Evolutionary conservation across 1,140 invertebrate species (phyloP), one percentile per base, ranked within the genome.

Genomic region (Heliconius hewitsoni): DNA sequence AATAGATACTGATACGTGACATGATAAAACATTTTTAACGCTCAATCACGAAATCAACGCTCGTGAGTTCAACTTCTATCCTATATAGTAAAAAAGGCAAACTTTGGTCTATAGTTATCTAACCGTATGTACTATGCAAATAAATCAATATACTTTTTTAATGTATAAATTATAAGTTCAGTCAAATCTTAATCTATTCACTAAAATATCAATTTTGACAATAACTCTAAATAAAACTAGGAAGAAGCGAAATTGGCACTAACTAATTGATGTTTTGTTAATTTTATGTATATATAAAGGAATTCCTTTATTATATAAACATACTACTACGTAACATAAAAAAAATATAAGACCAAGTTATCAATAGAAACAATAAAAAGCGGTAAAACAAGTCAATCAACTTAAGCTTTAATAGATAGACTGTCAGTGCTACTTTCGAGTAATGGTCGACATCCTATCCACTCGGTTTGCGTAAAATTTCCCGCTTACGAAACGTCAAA

Each of bases 391-490:
- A 66, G 60, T 66, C 27, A 30, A 66, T 66, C 60, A 66, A 30
- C 23, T 30, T 1, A 16, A 74, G 60, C 27, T 66, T 30, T 30
- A 66, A 74, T 74, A 74, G 30, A 74, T 74, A 74, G 13, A 74
- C 52, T 55, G 42, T 30, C 23, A 74, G 60, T 30, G n/a, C 60
- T 66, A 66, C 60, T 66, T 66, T 76, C 81, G 71, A 76, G 83
- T 88, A 90, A 90, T 89, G 79, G 79, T 71, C 87, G 77, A 89
- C 88, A 89, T 90, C 89, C 89, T 86, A 76, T 39, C 27, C 2
- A 23, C 42, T 79, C 72, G 60, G 60, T 66, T 66, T 66, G 23
- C 42, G 42, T 46, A 18, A 37, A 66, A 55, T 84, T 87, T 86
- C 86, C 83, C 83, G 78, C 74, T 89, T 89, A 87, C 84, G 77